Evolutionary conservation across 1,140 invertebrate species (phyloP).

Genomic region (Pygmarrhopalites habei): DNA sequence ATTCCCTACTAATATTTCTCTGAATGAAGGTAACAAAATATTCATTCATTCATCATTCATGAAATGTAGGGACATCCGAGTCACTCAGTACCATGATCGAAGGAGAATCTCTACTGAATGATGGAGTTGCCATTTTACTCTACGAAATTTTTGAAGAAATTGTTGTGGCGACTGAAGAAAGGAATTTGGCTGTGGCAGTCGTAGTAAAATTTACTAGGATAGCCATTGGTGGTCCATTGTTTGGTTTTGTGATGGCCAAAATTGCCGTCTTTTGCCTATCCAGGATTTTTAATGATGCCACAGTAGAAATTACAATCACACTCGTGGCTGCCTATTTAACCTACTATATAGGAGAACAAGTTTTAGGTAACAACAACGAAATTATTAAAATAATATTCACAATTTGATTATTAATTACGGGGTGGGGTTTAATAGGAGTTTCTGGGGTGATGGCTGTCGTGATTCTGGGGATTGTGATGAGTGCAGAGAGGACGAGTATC

Average conservation of each 20-base stretch:
- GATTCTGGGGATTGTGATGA: slow-evolving; percentile 45
- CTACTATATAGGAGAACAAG: slow-evolving; percentile 46
- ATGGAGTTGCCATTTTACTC: slow-evolving; percentile 48
- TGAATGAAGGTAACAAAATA: background rate
- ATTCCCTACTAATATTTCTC: no score
- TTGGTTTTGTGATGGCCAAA: slow-evolving; percentile 45
- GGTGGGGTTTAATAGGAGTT: slow-evolving; percentile 31
- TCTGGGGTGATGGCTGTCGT: slow-evolving; percentile 49
- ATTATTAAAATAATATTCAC: no score
- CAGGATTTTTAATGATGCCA: slow-evolving; percentile 45
- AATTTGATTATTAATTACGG: background rate
- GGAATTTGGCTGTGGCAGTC: background rate
- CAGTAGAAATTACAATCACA: slow-evolving; percentile 48
- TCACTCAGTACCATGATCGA: slow-evolving; percentile 46
- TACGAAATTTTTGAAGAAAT: slow-evolving; percentile 41
- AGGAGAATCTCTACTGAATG: slow-evolving; percentile 49
- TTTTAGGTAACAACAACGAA: slow-evolving; percentile 40
- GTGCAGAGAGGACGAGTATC: slow-evolving; percentile 45
- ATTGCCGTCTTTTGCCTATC: slow-evolving; percentile 43
- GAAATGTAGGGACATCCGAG: slow-evolving; percentile 40
- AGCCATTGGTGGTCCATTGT: slow-evolving; percentile 42
- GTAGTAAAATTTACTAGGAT: slow-evolving; percentile 3
- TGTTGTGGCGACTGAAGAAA: background rate
- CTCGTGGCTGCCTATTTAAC: slow-evolving; percentile 46
- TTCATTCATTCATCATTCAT: background rate